Evolutionary conservation across 2,797 vertebrate genomes (phyloP).

Genomic region (Brotula barbata): DNA sequence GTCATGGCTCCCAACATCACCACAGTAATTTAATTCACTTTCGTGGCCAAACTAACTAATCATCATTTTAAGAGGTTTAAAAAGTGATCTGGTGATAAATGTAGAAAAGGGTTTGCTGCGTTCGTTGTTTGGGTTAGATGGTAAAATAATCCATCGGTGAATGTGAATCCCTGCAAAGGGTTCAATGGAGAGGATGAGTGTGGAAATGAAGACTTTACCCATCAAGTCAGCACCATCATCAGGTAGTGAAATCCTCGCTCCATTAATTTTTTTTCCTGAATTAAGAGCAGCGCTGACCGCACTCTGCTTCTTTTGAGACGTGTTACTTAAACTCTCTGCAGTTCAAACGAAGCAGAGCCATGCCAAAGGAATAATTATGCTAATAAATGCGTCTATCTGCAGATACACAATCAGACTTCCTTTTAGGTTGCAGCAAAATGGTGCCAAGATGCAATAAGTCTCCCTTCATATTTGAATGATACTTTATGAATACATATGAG

Average conservation of each 20-base stretch:
- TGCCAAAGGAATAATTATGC: slow-evolving; percentile 43
- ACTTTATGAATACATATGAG: slow-evolving; percentile 29
- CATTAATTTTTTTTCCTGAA: slow-evolving; percentile 9
- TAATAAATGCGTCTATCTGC: slow-evolving; percentile 42
- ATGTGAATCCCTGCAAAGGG: no score
- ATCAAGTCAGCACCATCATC: slow-evolving; percentile 13
- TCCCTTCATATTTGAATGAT: slow-evolving; percentile 20
- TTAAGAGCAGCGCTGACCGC: background rate
- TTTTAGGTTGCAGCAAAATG: slow-evolving; percentile 29
- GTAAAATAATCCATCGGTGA: slow-evolving; percentile 12
- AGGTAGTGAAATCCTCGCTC: background rate
- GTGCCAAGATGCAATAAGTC: slow-evolving; percentile 2
- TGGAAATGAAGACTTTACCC: slow-evolving; percentile 1
- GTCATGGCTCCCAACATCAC: slow-evolving; percentile 64
- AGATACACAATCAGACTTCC: slow-evolving; percentile 36
- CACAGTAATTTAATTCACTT: slow-evolving; percentile 68
- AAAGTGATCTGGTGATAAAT: slow-evolving; percentile 18
- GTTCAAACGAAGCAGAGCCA: slow-evolving; percentile 27
- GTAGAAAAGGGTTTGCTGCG: slow-evolving; percentile 3
- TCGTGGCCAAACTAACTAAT: slow-evolving; percentile 52
- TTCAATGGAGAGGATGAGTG: no score
- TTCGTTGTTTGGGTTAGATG: background rate
- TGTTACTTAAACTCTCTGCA: slow-evolving; percentile 13
- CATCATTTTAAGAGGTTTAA: slow-evolving; percentile 53
- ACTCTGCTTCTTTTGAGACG: background rate